Percentiles rank a stretch among this genome's conserved stretches.
Evolutionary conservation across 2,113 vertebrate genomes (phyloP).

Genomic region (Plecturocebus donacophilus): DNA sequence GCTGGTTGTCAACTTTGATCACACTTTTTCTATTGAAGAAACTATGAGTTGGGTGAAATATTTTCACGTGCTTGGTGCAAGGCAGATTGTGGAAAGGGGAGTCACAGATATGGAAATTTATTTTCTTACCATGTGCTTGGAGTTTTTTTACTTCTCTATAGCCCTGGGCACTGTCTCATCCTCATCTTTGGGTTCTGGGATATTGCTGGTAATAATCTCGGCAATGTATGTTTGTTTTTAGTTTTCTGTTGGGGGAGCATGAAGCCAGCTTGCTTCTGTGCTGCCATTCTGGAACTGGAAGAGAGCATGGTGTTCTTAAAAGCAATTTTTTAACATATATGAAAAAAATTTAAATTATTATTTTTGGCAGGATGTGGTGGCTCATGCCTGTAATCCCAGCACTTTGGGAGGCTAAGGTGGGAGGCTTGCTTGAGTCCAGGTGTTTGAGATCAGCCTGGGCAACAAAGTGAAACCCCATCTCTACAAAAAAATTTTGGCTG

Average conservation of each 20-base stretch:
- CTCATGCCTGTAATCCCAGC: too few relatives aligned
- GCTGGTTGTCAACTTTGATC: neutral
- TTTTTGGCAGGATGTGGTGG: neutral
- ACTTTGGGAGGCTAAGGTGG: too few relatives aligned
- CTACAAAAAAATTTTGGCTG: too few relatives aligned
- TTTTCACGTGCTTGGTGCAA: neutral
- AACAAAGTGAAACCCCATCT: too few relatives aligned
- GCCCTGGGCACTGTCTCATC: neutral
- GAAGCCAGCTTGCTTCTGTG: neutral
- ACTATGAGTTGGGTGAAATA: neutral
- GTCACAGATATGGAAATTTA: neutral
- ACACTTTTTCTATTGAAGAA: neutral
- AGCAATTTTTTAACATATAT: neutral
- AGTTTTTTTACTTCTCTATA: neutral
- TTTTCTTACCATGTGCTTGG: neutral
- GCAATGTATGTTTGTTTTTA: neutral
- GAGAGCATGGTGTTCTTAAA: neutral
- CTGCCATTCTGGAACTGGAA: neutral
- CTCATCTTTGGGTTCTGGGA: neutral
- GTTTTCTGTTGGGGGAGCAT: neutral
- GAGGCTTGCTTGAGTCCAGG: too few relatives aligned
- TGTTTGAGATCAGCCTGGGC: too few relatives aligned
- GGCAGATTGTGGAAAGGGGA: neutral
- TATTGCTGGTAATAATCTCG: neutral
- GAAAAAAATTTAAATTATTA: neutral